phyloP scores from a whole-genome alignment of 2,113 vertebrate species.

The Hystrix brachyura region DNA sequence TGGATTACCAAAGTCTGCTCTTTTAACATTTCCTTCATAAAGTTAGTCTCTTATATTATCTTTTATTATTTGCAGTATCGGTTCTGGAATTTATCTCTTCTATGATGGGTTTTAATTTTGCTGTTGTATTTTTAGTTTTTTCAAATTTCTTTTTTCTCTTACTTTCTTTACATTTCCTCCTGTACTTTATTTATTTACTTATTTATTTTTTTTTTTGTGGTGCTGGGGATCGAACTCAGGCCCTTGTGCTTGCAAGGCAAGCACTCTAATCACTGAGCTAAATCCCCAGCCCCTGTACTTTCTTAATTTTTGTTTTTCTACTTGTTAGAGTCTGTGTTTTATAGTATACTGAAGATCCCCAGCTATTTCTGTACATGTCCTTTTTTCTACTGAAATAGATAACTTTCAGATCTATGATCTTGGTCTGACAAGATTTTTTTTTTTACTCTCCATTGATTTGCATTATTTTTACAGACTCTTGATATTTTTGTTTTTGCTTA shows the following conservation, averaged over 20 bases:
- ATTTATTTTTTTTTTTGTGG: too few species aligned
- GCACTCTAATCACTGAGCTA: too few species aligned
- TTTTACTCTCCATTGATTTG: background rate
- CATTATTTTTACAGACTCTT: background rate
- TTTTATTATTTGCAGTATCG: background rate
- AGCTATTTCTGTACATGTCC: background rate
- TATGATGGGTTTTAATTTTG: conserved; percentile 38
- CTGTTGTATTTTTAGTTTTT: conserved; percentile 27
- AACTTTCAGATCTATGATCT: conserved; percentile 25
- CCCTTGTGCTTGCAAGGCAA: too few species aligned
- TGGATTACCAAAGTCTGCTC: background rate
- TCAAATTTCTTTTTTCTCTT: background rate
- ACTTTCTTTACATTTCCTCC: conserved; percentile 21
- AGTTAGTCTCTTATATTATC: background rate
- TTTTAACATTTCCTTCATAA: background rate
- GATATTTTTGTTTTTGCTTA: background rate
- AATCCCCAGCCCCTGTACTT: background rate
- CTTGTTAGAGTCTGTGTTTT: background rate
- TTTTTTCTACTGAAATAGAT: background rate
- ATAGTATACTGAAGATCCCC: background rate
- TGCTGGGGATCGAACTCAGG: too few species aligned
- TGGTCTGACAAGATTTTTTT: background rate
- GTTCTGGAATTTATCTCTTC: conserved; percentile 6
- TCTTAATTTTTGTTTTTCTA: conserved; percentile 9
- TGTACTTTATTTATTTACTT: background rate